Conservation (phyloP, 2,888 invertebrate species). For the Drosophila aldrichi region DNA sequence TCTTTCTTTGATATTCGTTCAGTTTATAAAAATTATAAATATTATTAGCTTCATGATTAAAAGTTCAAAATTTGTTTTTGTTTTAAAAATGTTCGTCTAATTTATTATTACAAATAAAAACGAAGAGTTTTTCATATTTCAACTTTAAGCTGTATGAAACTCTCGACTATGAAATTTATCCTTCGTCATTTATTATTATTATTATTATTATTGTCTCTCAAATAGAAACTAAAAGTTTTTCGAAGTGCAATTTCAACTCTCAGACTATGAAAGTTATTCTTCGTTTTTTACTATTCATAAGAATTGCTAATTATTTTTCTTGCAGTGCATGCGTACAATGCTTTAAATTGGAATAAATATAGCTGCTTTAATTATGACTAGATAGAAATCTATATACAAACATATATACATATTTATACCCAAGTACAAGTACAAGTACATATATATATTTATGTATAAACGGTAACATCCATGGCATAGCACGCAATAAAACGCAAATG, state of each 20-base stretch:
- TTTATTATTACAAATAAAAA: too few species aligned
- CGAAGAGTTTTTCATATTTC: not conserved
- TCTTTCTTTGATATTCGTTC: too few species aligned
- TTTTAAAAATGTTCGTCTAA: too few species aligned
- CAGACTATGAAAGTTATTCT: not conserved
- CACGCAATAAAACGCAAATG: slow-evolving; percentile 54
- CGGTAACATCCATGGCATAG: slow-evolving; percentile 23
- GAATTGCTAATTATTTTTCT: not conserved
- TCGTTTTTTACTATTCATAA: not conserved
- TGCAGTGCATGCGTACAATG: not conserved
- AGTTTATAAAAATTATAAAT: too few species aligned
- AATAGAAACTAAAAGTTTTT: not conserved
- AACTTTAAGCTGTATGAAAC: too few species aligned
- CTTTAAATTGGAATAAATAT: not conserved
- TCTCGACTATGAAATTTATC: too few species aligned
- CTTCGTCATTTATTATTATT: not conserved
- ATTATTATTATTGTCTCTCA: too few species aligned
- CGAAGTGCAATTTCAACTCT: not conserved
- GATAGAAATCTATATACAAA: slow-evolving; percentile 25
- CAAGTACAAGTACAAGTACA: not conserved
- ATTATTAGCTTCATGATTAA: too few species aligned
- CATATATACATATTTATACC: not conserved
- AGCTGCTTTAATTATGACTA: slow-evolving; percentile 1
- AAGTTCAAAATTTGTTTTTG: too few species aligned
- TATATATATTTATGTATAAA: slow-evolving; percentile 12